Base-by-base conservation (phyloP, 2,888 invertebrate genomes). In the Rambutsinella grinnellia region DNA sequence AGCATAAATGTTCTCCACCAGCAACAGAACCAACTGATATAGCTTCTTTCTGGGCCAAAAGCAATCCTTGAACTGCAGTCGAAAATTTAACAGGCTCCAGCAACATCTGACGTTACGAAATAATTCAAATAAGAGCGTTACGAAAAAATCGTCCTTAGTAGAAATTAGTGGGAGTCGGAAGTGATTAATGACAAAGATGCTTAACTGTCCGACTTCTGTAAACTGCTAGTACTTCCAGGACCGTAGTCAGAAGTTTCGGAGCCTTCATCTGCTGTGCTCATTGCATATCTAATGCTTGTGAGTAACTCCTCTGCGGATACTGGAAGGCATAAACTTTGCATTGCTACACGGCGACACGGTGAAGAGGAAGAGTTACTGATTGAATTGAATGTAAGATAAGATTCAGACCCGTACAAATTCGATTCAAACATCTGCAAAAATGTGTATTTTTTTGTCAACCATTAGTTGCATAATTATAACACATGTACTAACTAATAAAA, bases 131-230 rank as follows among this genome's bases (percentile, higher is more conserved):
- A 13, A 19, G 28, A 57, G 26, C 10, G 13, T 57, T 19, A 10
- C 6, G 8, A 26, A 10, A 19, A 19, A 8, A 24, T 57, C 26
- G 26, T 21, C 36, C 10, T 36, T 27, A 17, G 46, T 49, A 23
- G 49, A 36, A 23, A 8, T 8, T 57, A n/a, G 47, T 8, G n/a
- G 5, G 36, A 83, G n/a, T n/a, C n/a, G n/a, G n/a, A n/a, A n/a
- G n/a, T n/a, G n/a, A 87, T 99, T 99, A 8, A 99, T 97, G 80
- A 99, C 89, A 87, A 99, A 99, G 87, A 97, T 99, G 84, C 94
- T 90, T 0, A 94, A 13, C 86, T 84, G 15, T 69, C 61, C 10
- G 26, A 21, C 26, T 70, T 70, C 21, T 70, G 70, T 10, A 70
- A 44, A 54, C 70, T 70, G 19, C 70, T 70, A 13, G 46, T 56